A percentile compares a stretch with the other conserved stretches of the same genome.
These are phyloP conservation scores for Plestiodon gilberti DNA, from an alignment of 2,113 vertebrate species.

Conservation along the genomic window DNA sequence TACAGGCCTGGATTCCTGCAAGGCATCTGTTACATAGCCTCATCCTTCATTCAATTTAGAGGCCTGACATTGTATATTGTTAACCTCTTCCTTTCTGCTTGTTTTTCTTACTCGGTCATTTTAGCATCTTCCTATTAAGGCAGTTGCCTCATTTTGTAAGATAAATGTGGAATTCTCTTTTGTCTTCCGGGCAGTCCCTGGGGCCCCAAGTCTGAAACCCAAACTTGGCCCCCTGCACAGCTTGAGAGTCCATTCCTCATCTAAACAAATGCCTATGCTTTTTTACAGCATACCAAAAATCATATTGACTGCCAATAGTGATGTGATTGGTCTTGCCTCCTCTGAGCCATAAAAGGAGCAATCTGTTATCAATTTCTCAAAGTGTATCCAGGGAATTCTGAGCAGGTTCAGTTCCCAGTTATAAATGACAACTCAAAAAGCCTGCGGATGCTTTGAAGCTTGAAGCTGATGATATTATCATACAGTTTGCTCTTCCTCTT, in stretches of 20 bases:
- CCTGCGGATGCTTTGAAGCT: conserved; percentile 84
- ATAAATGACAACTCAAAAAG: conserved; percentile 92
- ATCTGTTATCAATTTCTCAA: conserved; percentile 92
- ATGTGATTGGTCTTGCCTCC: conserved; percentile 82
- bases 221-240: conserved; percentile 81
- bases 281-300: conserved; percentile 84
- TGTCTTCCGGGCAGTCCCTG: conserved; percentile 79
- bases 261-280: conserved; percentile 86
- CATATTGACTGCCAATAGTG: conserved; percentile 85
- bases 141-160: conserved; percentile 73
- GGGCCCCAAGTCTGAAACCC: conserved; percentile 75
- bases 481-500: conserved; percentile 79
- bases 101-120: conserved; percentile 38
- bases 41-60: conserved; percentile 59
- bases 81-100: conserved; percentile 51
- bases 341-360: conserved; percentile 80
- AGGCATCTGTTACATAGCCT: conserved; percentile 39
- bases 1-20: conserved; percentile 52
- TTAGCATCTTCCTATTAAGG: conserved; percentile 69
- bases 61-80: conserved; percentile 62
- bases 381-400: conserved; percentile 84
- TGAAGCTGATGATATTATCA: conserved; percentile 82
- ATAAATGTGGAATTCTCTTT: conserved; percentile 85
- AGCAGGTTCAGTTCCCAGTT: conserved; percentile 85
- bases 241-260: conserved; percentile 82